Percentiles rank a stretch among this genome's conserved stretches.
phyloP scores from a whole-genome alignment of 2,888 invertebrate genomes.

The Chrysopilus asiliformis region DNA sequence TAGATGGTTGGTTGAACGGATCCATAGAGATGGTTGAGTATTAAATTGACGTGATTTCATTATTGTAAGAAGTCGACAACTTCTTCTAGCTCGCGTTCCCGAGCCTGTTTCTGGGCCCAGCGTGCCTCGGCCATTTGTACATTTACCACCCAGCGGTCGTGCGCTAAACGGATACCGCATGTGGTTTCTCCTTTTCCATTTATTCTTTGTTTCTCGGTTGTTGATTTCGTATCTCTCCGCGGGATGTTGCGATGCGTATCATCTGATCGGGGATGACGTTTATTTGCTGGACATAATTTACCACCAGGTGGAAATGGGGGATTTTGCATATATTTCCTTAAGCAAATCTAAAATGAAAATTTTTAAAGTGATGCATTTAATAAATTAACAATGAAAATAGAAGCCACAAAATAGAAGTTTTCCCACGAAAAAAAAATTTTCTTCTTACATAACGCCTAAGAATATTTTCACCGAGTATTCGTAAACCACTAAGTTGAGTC shows the following conservation, averaged over 20 bases:
- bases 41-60: conserved; percentile 9
- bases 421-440: no score
- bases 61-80: conserved; percentile 57
- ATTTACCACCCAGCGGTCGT: conserved; percentile 58
- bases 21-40: not conserved
- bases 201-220: conserved; percentile 5
- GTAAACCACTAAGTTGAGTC: no score
- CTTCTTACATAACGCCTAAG: no score
- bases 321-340: conserved; percentile 51
- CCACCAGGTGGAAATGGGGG: conserved; percentile 61
- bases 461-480: no score
- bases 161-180: conserved; percentile 52
- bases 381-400: no score
- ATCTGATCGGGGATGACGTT: conserved; percentile 31
- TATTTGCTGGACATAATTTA: conserved; percentile 46
- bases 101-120: conserved; percentile 67
- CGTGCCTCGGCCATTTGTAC: conserved; percentile 56
- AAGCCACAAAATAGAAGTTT: no score
- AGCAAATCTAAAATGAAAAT: conserved; percentile 42
- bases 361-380: no score
- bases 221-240: not conserved
- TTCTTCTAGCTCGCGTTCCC: conserved; percentile 57
- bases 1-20: not conserved
- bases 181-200: conserved; percentile 18
- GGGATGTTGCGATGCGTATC: conserved; percentile 6